Evolutionary conservation across 2,888 invertebrate species (phyloP).

Genomic region (Dasypogon diadema): DNA sequence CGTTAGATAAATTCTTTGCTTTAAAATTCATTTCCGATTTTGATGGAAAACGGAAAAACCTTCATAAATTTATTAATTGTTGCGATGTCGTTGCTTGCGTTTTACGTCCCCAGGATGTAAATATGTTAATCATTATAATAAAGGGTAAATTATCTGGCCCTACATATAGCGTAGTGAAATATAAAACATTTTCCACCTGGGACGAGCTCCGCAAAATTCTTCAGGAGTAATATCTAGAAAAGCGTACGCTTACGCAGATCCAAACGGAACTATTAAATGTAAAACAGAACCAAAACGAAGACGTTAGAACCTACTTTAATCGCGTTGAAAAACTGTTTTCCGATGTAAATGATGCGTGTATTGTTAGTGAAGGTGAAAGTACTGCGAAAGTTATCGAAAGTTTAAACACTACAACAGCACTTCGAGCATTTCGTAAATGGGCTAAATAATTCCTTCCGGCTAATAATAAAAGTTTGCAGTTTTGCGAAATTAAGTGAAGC

Average conservation of each 20-base stretch:
- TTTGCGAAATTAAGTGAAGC: neutral
- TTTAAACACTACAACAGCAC: neutral
- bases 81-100: no score
- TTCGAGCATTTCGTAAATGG: neutral
- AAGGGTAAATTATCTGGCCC: neutral
- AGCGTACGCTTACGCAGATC: neutral
- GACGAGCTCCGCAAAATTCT: neutral
- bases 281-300: neutral
- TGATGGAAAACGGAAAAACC: no score
- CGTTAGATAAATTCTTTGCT: no score
- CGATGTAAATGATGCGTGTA: conserved; percentile 1
- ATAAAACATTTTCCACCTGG: neutral
- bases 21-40: no score
- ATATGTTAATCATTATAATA: neutral
- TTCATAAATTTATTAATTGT: no score
- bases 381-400: neutral
- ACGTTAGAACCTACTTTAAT: neutral
- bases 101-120: no score
- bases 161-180: neutral
- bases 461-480: neutral
- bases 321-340: neutral
- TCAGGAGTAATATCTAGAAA: neutral
- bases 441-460: neutral
- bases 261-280: neutral
- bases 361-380: neutral